Evolutionary conservation across 2,797 vertebrate species (phyloP).

Genomic region (Halcyon chelicuti): DNA sequence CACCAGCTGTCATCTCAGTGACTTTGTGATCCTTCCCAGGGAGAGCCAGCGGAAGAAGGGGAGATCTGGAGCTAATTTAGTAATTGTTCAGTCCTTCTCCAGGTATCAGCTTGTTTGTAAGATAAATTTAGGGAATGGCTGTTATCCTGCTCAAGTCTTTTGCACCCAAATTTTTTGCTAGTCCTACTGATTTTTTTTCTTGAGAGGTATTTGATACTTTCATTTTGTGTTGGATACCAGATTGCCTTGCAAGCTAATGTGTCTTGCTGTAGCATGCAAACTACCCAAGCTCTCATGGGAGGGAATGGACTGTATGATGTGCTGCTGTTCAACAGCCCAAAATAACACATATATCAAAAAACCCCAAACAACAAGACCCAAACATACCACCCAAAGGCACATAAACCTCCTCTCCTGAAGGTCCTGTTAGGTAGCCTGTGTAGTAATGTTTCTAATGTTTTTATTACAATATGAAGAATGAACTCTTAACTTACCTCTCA

Average conservation of each 20-base stretch:
- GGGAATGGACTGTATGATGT: background rate
- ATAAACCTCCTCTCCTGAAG: accelerated
- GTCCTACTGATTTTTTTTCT: background rate
- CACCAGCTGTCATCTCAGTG: background rate
- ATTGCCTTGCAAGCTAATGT: background rate
- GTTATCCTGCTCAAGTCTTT: background rate
- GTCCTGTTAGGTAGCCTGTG: background rate
- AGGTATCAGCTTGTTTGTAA: background rate
- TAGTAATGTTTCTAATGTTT: background rate
- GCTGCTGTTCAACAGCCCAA: background rate
- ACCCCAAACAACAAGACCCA: background rate
- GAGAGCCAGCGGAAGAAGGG: background rate
- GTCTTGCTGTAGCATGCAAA: background rate
- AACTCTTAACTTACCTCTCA: background rate
- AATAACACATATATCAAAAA: background rate
- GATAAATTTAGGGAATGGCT: background rate
- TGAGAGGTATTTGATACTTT: background rate
- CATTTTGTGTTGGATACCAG: background rate
- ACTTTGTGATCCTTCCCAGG: background rate
- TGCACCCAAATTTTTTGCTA: background rate
- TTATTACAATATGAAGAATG: background rate
- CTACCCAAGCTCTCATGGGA: accelerated
- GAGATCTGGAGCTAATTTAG: accelerated
- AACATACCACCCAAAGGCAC: background rate
- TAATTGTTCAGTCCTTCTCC: background rate